These are phyloP conservation scores for Pyrgilauda ruficollis DNA, from an alignment of 2,113 vertebrate genomes.

Conservation along the genomic window DNA sequence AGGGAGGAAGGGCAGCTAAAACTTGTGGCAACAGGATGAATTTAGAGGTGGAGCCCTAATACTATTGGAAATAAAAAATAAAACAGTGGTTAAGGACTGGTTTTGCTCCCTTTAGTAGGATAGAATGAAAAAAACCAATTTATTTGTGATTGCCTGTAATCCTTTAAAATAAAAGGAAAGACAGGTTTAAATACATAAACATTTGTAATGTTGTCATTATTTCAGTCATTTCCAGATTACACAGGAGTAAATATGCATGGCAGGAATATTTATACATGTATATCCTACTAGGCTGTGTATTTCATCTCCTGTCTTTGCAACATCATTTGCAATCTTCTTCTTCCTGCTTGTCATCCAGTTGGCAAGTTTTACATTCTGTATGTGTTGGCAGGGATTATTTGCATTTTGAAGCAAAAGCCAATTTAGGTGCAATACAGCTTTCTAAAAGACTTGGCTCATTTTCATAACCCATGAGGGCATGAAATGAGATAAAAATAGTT, in stretches of 20 bases:
- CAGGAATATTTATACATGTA: background rate
- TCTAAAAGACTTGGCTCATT: background rate
- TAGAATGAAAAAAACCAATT: background rate
- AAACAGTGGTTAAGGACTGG: background rate
- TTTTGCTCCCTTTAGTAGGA: background rate
- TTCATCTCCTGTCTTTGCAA: background rate
- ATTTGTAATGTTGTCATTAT: background rate
- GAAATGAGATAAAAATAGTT: background rate
- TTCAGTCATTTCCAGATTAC: conserved; percentile 6
- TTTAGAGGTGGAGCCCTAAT: background rate
- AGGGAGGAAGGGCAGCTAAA: background rate
- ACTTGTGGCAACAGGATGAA: background rate
- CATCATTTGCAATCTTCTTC: background rate
- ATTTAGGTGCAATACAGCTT: conserved; percentile 1
- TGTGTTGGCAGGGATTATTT: background rate
- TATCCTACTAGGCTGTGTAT: background rate
- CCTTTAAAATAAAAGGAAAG: background rate
- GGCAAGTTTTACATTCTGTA: background rate
- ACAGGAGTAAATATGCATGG: background rate
- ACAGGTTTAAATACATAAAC: background rate
- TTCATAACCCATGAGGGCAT: background rate
- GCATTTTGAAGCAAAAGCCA: conserved; percentile 16
- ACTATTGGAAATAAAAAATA: background rate
- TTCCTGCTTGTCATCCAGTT: background rate
- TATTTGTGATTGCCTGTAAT: background rate